Evolutionary conservation across 2,888 invertebrate genomes (phyloP).

Genomic region (Nebria brevicollis): DNA sequence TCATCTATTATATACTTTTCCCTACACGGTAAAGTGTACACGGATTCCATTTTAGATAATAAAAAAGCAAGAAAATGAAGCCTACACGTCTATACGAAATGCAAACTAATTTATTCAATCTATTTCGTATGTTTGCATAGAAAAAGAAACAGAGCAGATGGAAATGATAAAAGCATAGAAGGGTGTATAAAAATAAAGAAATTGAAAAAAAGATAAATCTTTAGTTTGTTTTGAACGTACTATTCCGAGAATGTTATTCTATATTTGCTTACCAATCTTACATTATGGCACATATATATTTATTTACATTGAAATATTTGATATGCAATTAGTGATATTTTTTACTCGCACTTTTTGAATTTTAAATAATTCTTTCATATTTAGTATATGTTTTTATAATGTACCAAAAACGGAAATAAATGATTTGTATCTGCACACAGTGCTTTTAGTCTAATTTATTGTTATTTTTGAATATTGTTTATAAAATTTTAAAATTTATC

Average conservation of each 20-base stretch:
- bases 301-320: too few species aligned
- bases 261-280: neutral
- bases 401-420: too few species aligned
- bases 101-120: conserved; percentile 1
- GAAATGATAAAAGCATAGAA: neutral
- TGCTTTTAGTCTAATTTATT: too few species aligned
- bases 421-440: too few species aligned
- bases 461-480: too few species aligned
- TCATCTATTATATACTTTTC: conserved; percentile 1
- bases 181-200: neutral
- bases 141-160: neutral
- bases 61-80: neutral
- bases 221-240: neutral
- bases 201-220: neutral
- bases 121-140: conserved; percentile 1
- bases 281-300: neutral
- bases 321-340: too few species aligned
- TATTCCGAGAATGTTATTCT: neutral
- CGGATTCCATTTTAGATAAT: conserved; percentile 1
- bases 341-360: too few species aligned
- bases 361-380: too few species aligned
- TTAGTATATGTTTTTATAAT: too few species aligned
- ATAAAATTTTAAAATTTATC: too few species aligned
- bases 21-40: neutral
- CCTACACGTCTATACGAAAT: neutral